Conservation (phyloP, 2,113 vertebrate genomes). For the Macaca mulatta region DNA sequence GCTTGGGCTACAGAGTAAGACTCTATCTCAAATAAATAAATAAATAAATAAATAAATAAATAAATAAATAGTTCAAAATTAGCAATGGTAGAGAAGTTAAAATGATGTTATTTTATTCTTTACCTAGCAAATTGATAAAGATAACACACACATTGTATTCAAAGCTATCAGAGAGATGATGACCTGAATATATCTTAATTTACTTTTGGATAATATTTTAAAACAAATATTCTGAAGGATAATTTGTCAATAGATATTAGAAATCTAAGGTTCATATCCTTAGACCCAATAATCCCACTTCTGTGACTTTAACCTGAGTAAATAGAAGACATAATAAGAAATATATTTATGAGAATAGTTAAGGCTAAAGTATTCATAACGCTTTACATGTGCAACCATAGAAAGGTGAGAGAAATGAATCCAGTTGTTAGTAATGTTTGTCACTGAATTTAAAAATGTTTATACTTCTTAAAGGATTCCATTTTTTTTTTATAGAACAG, state of each 20-base stretch:
- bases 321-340: not conserved
- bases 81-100: conserved; percentile 29
- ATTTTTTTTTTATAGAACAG: not conserved
- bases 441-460: not conserved
- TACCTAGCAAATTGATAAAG: not conserved
- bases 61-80: not conserved
- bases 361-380: not conserved
- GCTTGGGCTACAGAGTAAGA: too few relatives aligned
- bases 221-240: not conserved
- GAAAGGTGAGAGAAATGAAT: not conserved
- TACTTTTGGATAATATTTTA: not conserved
- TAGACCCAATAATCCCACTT: not conserved
- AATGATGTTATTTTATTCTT: not conserved
- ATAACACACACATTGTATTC: not conserved
- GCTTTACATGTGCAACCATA: not conserved
- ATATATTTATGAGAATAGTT: not conserved
- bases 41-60: too few relatives aligned
- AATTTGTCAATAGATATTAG: not conserved
- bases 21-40: too few relatives aligned
- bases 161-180: not conserved
- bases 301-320: not conserved
- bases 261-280: not conserved
- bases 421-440: not conserved
- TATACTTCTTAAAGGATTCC: not conserved
- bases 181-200: not conserved